Conservation (phyloP, 1,140 invertebrate genomes). For the Drosophila ironensis region DNA sequence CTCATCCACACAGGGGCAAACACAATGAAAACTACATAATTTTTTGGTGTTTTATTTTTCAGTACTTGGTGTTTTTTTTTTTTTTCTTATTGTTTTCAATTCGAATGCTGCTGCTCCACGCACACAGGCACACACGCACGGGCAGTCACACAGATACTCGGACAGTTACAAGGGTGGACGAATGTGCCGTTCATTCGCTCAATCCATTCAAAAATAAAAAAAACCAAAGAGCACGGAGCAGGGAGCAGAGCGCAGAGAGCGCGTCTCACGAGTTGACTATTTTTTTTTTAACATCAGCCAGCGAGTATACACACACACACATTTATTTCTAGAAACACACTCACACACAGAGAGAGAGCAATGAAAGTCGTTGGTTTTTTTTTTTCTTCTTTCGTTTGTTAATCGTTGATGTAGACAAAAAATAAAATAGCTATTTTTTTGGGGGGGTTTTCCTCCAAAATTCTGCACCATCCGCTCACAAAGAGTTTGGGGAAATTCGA, state of each 20-base stretch:
- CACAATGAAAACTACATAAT: slow-evolving; percentile 48
- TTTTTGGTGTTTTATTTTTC: slow-evolving; percentile 39
- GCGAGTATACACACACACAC: slow-evolving; percentile 50
- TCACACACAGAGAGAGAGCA: slow-evolving; percentile 46
- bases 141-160: slow-evolving; percentile 22
- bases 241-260: slow-evolving; percentile 28
- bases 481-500: background rate
- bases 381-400: too few species aligned
- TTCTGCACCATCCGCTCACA: background rate
- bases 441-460: slow-evolving; percentile 45
- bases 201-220: slow-evolving; percentile 65
- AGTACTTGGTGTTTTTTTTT: slow-evolving; percentile 40
- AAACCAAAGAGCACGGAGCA: slow-evolving; percentile 37
- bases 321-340: too few species aligned
- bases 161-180: slow-evolving; percentile 69
- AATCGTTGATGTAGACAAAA: slow-evolving; percentile 81
- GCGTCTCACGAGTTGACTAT: slow-evolving; percentile 63
- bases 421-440: slow-evolving; percentile 64
- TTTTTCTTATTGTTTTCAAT: slow-evolving; percentile 68
- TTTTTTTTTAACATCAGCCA: slow-evolving; percentile 61
- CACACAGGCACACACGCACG: slow-evolving; percentile 17
- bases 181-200: slow-evolving; percentile 25
- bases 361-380: slow-evolving; percentile 79
- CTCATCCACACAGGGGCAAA: slow-evolving; percentile 9
- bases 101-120: slow-evolving; percentile 36